phyloP scores from a whole-genome alignment of 2,888 invertebrate species.

The Agrochola litura region DNA sequence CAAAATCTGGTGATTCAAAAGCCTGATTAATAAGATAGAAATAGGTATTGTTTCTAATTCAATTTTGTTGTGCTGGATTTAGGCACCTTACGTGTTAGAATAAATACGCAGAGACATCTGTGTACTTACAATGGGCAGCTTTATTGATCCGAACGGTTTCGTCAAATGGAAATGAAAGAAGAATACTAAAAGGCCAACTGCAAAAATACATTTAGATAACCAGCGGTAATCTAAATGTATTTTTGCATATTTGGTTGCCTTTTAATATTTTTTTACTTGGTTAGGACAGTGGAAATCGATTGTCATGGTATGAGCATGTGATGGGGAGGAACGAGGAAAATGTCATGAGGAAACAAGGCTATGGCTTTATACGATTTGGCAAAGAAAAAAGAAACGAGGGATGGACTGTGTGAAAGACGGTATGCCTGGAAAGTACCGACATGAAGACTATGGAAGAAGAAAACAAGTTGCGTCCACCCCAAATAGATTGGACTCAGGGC shows the following conservation, averaged over 20 bases:
- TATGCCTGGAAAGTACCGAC: too few species aligned
- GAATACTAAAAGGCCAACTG: too few species aligned
- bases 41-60: neutral
- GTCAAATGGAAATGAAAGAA: neutral
- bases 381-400: neutral
- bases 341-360: neutral
- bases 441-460: too few species aligned
- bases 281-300: neutral
- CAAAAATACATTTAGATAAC: too few species aligned
- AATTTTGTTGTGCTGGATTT: neutral
- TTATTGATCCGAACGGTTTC: neutral
- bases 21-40: neutral
- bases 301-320: neutral
- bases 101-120: neutral
- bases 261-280: neutral
- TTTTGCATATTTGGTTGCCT: too few species aligned
- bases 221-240: too few species aligned
- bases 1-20: constrained; percentile 10
- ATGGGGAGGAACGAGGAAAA: neutral
- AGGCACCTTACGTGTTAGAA: neutral
- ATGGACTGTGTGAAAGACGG: neutral
- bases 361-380: too few species aligned
- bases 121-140: neutral
- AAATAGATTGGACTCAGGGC: too few species aligned
- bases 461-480: too few species aligned